These are phyloP conservation scores for Drosophila pseudotakahashii DNA, from an alignment of 2,888 invertebrate species.

Conservation along the genomic window DNA sequence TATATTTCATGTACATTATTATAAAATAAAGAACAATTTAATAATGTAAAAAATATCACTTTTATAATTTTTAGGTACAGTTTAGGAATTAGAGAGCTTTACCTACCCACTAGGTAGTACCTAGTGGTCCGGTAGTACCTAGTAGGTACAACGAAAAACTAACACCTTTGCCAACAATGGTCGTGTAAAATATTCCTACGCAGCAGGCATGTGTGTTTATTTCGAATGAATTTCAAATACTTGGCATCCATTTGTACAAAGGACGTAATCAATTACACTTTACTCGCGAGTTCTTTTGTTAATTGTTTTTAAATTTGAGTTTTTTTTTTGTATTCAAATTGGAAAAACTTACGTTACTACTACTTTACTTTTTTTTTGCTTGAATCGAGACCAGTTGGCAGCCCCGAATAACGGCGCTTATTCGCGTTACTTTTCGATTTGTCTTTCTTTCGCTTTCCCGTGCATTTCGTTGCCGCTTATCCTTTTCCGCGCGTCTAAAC, in stretches of 20 bases:
- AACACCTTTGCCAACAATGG: neutral
- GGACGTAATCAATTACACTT: conserved; percentile 1
- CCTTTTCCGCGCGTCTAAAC: neutral
- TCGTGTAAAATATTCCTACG: neutral
- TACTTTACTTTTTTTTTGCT: neutral
- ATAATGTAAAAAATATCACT: too few relatives aligned
- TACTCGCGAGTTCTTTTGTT: conserved; percentile 7
- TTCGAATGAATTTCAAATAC: neutral
- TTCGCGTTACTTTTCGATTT: neutral
- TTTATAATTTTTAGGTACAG: too few relatives aligned
- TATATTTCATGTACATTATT: too few relatives aligned
- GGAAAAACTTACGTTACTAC: conserved; percentile 1
- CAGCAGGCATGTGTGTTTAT: neutral
- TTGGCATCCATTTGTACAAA: neutral
- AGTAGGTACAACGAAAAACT: too few relatives aligned
- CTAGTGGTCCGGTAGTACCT: too few relatives aligned
- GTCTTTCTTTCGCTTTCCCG: neutral
- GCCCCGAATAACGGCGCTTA: conserved; percentile 13
- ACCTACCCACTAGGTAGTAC: too few relatives aligned
- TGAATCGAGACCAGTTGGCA: conserved; percentile 4
- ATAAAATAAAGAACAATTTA: too few relatives aligned
- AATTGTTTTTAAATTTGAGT: conserved; percentile 9
- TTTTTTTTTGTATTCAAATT: conserved; percentile 4
- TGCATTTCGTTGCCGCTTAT: neutral
- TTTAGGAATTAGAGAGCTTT: too few relatives aligned